A percentile compares a stretch with the other conserved stretches of the same genome.
phyloP scores from a whole-genome alignment of 2,797 vertebrate genomes.

The Diglossa cyanea region DNA sequence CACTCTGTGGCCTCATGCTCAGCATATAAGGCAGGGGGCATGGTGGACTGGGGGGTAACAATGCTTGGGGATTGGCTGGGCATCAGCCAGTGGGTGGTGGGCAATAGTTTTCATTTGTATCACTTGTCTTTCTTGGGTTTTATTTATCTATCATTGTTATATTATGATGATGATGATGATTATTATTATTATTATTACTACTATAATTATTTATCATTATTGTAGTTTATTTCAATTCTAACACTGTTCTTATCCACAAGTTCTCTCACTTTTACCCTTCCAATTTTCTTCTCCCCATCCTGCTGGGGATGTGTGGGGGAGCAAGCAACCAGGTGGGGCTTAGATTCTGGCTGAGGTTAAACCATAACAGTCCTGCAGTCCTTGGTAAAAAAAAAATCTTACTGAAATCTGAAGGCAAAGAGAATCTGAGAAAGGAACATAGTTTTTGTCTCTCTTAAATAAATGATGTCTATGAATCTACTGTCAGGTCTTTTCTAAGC shows the following conservation, averaged over 20 bases:
- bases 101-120: neutral
- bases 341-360: neutral
- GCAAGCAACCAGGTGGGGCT: accelerated
- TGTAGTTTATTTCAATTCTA: neutral
- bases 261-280: neutral
- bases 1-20: neutral
- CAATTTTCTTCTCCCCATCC: neutral
- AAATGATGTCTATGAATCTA: neutral
- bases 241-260: neutral
- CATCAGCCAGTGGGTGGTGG: neutral
- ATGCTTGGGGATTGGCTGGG: neutral
- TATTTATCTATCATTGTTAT: neutral
- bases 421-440: neutral
- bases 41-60: neutral
- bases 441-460: neutral
- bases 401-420: neutral
- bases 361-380: neutral
- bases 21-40: neutral
- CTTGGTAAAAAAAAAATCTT: neutral
- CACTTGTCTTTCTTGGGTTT: neutral
- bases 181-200: neutral
- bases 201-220: neutral
- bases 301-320: neutral
- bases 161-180: neutral
- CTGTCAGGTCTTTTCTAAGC: neutral